Conservation (phyloP, 2,113 vertebrate species). For the Cochlearius cochlearius region DNA sequence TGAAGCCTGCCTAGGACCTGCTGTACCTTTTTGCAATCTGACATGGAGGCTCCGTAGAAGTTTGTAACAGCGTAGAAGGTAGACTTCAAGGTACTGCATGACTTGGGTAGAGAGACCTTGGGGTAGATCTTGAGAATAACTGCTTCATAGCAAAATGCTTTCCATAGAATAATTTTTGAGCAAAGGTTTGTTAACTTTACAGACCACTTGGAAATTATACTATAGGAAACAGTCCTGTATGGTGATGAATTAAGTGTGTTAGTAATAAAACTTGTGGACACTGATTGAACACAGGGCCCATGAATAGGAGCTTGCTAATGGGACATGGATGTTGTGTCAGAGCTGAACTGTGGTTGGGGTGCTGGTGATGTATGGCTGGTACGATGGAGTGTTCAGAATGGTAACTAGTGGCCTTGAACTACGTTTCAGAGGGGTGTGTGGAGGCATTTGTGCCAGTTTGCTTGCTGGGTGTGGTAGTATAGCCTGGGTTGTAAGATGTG, state of each 20-base stretch:
- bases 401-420: not conserved
- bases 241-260: not conserved
- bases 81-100: not conserved
- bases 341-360: not conserved
- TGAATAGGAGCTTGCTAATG: not conserved
- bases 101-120: not conserved
- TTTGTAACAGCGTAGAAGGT: not conserved
- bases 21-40: not conserved
- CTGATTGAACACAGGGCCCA: not conserved
- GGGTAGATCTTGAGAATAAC: not conserved
- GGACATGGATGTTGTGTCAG: not conserved
- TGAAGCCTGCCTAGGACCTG: not conserved
- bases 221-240: not conserved
- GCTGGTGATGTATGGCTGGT: not conserved
- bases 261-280: not conserved
- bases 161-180: not conserved
- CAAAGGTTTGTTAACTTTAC: not conserved
- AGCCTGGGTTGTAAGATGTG: not conserved
- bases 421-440: not conserved
- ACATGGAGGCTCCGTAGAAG: not conserved
- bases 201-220: not conserved
- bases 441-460: not conserved
- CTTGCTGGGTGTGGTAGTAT: not conserved
- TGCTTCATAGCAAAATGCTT: not conserved
- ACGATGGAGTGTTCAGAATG: rapidly evolving